Percentiles rank a stretch among this genome's conserved stretches.
Evolutionary conservation across 1,140 invertebrate species (phyloP).

Genomic region (Lanistes nyassanus): DNA sequence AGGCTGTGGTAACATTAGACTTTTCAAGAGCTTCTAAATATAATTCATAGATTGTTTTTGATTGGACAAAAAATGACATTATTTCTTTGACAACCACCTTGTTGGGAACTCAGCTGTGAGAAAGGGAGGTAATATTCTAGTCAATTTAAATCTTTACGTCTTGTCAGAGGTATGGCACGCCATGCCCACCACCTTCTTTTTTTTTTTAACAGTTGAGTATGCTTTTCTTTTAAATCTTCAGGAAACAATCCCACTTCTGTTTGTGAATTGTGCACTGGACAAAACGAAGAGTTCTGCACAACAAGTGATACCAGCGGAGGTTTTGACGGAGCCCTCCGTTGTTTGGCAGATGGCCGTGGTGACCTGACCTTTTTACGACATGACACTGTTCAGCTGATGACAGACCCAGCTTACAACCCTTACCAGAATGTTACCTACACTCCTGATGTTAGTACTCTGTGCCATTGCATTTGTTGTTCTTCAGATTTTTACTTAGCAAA

Average conservation of each 20-base stretch:
- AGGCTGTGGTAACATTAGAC: neutral
- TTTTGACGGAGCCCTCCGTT: conserved; percentile 85
- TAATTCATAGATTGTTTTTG: neutral
- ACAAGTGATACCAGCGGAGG: conserved; percentile 89
- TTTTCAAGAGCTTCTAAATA: neutral
- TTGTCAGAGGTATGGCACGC: no score
- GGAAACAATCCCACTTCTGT: conserved; percentile 83
- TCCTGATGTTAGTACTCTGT: conserved; percentile 11
- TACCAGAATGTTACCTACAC: conserved; percentile 11
- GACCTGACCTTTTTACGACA: conserved; percentile 88
- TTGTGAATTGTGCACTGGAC: conserved; percentile 85
- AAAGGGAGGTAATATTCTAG: no score
- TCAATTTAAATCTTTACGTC: no score
- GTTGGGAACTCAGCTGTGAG: no score
- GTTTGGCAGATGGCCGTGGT: conserved; percentile 80
- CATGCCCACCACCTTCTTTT: no score
- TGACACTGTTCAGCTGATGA: conserved; percentile 73
- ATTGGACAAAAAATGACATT: neutral
- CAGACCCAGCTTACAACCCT: conserved; percentile 7
- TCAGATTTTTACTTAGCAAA: neutral
- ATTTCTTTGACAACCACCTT: no score
- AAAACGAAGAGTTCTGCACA: conserved; percentile 76
- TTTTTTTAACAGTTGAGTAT: no score
- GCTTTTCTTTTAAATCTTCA: conserved; percentile 44
- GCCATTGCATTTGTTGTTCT: neutral